Evolutionary conservation across 2,797 vertebrate genomes (phyloP).

Genomic region (Fistularia commersonii): DNA sequence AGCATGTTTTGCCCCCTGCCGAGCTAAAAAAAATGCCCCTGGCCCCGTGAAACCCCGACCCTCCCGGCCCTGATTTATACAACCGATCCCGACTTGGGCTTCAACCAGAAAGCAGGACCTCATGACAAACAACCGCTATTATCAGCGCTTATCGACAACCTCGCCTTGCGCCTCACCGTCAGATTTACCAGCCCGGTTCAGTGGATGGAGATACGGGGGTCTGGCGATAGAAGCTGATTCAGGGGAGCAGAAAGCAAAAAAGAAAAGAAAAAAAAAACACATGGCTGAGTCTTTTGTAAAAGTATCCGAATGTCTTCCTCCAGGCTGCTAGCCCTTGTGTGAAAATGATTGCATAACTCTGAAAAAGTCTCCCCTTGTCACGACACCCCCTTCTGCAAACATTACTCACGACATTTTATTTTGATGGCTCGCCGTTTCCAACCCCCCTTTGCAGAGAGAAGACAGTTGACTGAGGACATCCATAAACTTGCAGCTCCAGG

Average conservation of each 20-base stretch:
- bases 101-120: too few species aligned
- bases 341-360: slow-evolving; percentile 57
- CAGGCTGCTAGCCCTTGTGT: slow-evolving; percentile 38
- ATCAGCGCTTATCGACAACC: background rate
- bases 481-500: too few species aligned
- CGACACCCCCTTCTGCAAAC: too few species aligned
- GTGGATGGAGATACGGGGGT: too few species aligned
- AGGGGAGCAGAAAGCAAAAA: slow-evolving; percentile 6
- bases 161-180: too few species aligned
- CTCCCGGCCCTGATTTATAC: slow-evolving; percentile 13
- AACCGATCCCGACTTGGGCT: background rate
- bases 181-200: too few species aligned
- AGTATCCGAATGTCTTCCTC: background rate
- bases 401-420: too few species aligned
- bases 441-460: too few species aligned
- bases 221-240: background rate
- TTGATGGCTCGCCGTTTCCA: too few species aligned
- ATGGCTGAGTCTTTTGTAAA: slow-evolving; percentile 1
- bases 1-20: slow-evolving; percentile 43
- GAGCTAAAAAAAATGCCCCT: slow-evolving; percentile 21
- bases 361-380: slow-evolving; percentile 30
- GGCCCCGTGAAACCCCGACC: slow-evolving; percentile 5
- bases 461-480: too few species aligned
- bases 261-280: background rate
- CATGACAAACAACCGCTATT: background rate